Evolutionary conservation across 2,797 vertebrate genomes (phyloP), one percentile per base, ranked within the genome.

Genomic region (Poeciliopsis turneri): DNA sequence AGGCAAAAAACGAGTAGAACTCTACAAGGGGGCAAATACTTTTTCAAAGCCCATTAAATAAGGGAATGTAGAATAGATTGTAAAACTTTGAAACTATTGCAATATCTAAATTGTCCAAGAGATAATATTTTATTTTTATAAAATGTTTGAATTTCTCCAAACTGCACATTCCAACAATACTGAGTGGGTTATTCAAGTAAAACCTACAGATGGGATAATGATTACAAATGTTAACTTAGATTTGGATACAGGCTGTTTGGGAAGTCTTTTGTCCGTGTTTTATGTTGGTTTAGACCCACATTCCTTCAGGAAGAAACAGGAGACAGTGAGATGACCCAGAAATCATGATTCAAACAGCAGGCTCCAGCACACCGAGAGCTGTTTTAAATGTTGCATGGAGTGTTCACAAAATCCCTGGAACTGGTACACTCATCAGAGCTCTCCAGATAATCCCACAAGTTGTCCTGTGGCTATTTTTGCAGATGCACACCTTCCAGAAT

Each of bases 171-270:
- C 41, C 13, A 83, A 87, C 83, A 92, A 93, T 88, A 92, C 91
- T 92, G 90, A 90, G 76, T 39, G 82, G 89, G 90, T 89, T 66
- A 86, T 91, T 93, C 86, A 92, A 92, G 90, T 90, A 89, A 84
- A 84, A 82, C 43, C 0, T 10, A 87, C 78, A 82, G 12, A 75
- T 23, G 41, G 53, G 55, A 78, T 10, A 78, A 71, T 75, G 70
- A 70, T 72, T 1, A 77, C 61, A 43, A 39, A 75, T 28, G 53
- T 59, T 82, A 13, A 76, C 45, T 7, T 33, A 79, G 46, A 79
- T 45, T 39, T 15, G 74, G 43, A 69, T 78, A 46, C 10, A 79
- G 79, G 49, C 23, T 72, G 81, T 84, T 82, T 76, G 28, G 18
- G 41, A 16, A 53, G 1, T 75, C 68, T 79, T 20, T 5, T 51